Conservation (phyloP, 2,888 invertebrate species). For the Eupithecia subumbrata region DNA sequence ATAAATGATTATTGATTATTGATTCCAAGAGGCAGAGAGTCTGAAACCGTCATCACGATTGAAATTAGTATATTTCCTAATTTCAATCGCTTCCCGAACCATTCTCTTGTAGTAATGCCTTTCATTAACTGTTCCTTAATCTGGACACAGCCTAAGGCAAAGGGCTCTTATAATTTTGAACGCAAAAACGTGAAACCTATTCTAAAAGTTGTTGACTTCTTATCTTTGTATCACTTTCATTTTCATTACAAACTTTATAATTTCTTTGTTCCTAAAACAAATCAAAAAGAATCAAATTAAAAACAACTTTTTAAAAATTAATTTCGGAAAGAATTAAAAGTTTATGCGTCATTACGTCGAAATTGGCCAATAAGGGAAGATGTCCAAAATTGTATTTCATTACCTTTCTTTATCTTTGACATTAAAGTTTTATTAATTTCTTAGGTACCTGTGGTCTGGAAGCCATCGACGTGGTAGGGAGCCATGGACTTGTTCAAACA, state of each 20-base stretch:
- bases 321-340: constrained; percentile 4
- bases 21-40: too few species aligned
- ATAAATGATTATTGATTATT: too few species aligned
- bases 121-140: too few species aligned
- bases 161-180: neutral
- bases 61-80: too few species aligned
- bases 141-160: neutral
- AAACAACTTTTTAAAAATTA: neutral
- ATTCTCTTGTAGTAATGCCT: too few species aligned
- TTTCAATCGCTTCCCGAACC: too few species aligned
- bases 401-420: constrained; percentile 25
- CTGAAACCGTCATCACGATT: too few species aligned
- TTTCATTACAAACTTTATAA: constrained; percentile 3
- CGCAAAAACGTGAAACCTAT: neutral
- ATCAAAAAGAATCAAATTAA: neutral
- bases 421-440: constrained; percentile 31
- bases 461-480: neutral
- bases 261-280: constrained; percentile 8
- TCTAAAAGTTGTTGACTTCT: neutral
- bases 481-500: neutral
- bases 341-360: constrained; percentile 19
- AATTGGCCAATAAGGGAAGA: constrained; percentile 22
- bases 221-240: constrained; percentile 5
- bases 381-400: constrained; percentile 31
- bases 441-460: neutral